These are phyloP conservation scores for Oopsacas minuta DNA, from an alignment of 37 sponge, comb jelly and placozoan species.

Conservation along the genomic window DNA sequence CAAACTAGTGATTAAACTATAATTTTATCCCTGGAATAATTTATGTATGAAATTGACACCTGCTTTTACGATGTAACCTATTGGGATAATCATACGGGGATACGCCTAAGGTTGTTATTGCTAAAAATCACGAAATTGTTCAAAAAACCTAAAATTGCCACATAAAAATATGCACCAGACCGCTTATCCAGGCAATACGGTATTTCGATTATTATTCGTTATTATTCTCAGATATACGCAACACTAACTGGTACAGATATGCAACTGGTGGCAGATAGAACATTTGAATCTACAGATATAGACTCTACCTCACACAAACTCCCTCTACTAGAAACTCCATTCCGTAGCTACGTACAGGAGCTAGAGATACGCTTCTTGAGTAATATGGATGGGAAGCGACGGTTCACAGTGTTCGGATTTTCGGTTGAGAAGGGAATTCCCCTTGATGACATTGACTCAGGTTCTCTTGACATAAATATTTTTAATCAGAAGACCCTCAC, in stretches of 20 bases:
- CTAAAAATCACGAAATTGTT: too few species aligned
- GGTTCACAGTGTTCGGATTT: neutral
- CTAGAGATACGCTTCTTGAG: slow-evolving; percentile 3
- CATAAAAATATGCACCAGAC: too few species aligned
- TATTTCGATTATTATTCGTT: neutral
- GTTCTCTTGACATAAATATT: slow-evolving; percentile 29
- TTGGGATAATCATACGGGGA: too few species aligned
- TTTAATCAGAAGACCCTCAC: slow-evolving; percentile 33
- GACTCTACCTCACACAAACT: neutral
- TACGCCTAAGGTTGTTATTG: too few species aligned
- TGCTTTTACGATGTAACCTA: too few species aligned
- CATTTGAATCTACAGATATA: neutral
- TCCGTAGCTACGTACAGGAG: slow-evolving; percentile 3
- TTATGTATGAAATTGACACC: too few species aligned
- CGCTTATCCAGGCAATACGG: too few species aligned
- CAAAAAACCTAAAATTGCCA: too few species aligned
- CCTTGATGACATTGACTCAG: slow-evolving; percentile 21
- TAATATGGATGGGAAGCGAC: slow-evolving; percentile 8
- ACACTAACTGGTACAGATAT: neutral
- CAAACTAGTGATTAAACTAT: too few species aligned
- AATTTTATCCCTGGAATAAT: too few species aligned
- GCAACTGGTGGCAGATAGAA: neutral
- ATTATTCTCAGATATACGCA: neutral
- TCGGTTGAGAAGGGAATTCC: neutral
- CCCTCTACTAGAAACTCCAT: neutral